Base-by-base conservation (phyloP, 2,113 vertebrate genomes). In the Archocentrus centrarchus region DNA sequence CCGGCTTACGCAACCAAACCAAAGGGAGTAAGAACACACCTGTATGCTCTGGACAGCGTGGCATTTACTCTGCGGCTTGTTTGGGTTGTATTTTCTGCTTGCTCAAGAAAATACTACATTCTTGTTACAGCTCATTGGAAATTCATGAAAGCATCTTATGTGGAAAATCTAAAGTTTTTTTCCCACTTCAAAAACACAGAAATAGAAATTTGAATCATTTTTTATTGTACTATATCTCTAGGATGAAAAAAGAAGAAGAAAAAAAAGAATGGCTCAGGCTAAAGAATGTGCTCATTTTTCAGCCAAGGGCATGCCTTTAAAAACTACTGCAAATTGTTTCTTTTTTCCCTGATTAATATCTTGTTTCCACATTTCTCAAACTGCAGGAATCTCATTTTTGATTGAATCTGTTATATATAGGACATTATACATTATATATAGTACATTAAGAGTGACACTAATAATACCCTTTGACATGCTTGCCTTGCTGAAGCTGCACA, bases 361-460 rank as follows among this genome's bases (percentile, higher is more conserved):
- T 78, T 62, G 14, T 75, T 88, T 87, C 79, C 81, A 80, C 86
- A 75, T 88, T 75, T 66, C 37, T 89, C 88, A 87, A 77, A 59
- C 61, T 22, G 83, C 78, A 41, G 41, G 79, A 68, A 82, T 82
- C 75, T 86, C 64, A 59, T 78, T 59, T 88, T 63, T 82, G 86
- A 92, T 86, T 78, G 88, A 88, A 80, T 73, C 58, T 0, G 70
- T 83, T 79, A 84, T 83, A 82, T 75, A 79, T 22, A 37, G 86
- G 77, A 70, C 92, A 83, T 91, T 90, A 87, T 75, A 75, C 88
- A 87, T 93, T 93, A 91, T 86, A 89, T 83, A 91, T 89, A 76
- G 89, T 83, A 75, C 92, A 93, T 93, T 93, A 93, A 87, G 78
- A 87, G 79, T 75, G 88, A 91, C 87, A 80, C 88, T 92, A 88